These are phyloP conservation scores for Microplitis manilae DNA, from an alignment of 2,888 invertebrate genomes.

Conservation along the genomic window DNA sequence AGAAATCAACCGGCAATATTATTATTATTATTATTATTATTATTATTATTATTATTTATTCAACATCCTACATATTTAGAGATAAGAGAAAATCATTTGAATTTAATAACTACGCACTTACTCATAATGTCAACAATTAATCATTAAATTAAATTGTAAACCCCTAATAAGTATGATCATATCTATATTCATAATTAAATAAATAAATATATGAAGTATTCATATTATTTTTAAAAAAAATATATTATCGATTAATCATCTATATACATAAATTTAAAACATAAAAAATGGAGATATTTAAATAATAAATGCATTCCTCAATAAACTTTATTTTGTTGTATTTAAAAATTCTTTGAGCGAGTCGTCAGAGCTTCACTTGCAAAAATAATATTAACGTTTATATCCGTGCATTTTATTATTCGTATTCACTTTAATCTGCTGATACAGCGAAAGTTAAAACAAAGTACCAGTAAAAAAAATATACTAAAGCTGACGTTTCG, in stretches of 20 bases:
- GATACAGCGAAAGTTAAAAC: slow-evolving; percentile 43
- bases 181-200: background rate
- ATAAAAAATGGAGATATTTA: too few species aligned
- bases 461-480: slow-evolving; percentile 27
- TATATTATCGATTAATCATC: background rate
- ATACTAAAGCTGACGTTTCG: slow-evolving; percentile 45
- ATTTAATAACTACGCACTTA: slow-evolving; percentile 15
- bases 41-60: background rate
- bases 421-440: slow-evolving; percentile 41
- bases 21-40: background rate
- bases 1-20: slow-evolving; percentile 20
- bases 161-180: background rate
- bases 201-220: background rate
- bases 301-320: slow-evolving; percentile 2
- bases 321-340: background rate
- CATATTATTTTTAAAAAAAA: background rate
- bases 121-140: slow-evolving; percentile 1
- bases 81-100: slow-evolving; percentile 24
- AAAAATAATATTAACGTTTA: background rate
- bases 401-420: background rate
- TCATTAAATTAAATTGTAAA: background rate
- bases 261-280: background rate
- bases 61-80: slow-evolving; percentile 39
- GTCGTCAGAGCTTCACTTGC: slow-evolving; percentile 12
- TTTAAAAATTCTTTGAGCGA: slow-evolving; percentile 1